These are phyloP conservation scores for Conger conger DNA, from an alignment of 2,113 vertebrate species.

Conservation along the genomic window DNA sequence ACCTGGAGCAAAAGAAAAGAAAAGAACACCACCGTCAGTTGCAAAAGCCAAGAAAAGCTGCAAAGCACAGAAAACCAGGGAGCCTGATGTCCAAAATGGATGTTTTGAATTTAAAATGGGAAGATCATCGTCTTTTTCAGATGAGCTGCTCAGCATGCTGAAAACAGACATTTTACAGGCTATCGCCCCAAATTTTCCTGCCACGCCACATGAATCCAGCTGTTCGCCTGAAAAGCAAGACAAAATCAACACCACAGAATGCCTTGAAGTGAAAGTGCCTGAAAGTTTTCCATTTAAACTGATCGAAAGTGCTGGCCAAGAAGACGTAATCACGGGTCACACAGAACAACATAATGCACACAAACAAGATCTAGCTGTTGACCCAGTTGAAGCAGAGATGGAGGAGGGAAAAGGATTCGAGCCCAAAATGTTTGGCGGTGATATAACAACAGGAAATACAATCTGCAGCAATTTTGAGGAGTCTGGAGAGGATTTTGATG, in stretches of 20 bases:
- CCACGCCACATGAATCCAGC: conserved; percentile 39
- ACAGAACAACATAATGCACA: conserved; percentile 36
- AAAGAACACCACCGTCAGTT: conserved; percentile 42
- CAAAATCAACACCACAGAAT: conserved; percentile 32
- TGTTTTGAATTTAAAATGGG: conserved; percentile 33
- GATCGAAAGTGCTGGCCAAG: conserved; percentile 38
- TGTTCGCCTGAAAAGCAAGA: conserved; percentile 42
- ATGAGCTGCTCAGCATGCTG: conserved; percentile 61
- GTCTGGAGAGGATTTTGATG: conserved; percentile 31
- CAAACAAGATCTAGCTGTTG: conserved; percentile 34
- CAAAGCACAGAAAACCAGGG: conserved; percentile 64
- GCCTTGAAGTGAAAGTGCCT: conserved; percentile 33
- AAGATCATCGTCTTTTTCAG: conserved; percentile 47
- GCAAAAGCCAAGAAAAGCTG: conserved; percentile 59
- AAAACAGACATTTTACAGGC: conserved; percentile 68
- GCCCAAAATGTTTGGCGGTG: conserved; percentile 34
- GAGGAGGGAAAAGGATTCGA: conserved; percentile 44
- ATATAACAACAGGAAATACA: conserved; percentile 27
- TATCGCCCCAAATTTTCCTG: conserved; percentile 64
- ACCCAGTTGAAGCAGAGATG: conserved; percentile 32
- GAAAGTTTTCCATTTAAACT: conserved; percentile 38
- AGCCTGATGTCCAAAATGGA: conserved; percentile 44
- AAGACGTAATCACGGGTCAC: conserved; percentile 26
- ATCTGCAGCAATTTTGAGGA: conserved; percentile 35
- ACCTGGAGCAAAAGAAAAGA: conserved; percentile 42